phyloP scores from a whole-genome alignment of 2,888 invertebrate genomes.

The Leucoptera coffeella region DNA sequence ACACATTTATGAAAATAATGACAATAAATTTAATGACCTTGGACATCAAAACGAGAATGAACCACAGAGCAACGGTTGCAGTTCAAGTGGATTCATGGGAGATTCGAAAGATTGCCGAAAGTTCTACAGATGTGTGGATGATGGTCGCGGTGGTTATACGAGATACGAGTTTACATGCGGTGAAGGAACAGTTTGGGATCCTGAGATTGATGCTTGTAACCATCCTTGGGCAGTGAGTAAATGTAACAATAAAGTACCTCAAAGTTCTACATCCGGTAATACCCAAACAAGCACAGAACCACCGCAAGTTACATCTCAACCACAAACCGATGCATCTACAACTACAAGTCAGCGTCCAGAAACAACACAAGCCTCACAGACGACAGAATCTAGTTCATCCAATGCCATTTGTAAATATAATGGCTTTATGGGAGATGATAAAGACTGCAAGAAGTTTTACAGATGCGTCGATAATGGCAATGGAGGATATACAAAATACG shows the following conservation, averaged over 20 bases:
- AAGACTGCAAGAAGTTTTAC: constrained; percentile 69
- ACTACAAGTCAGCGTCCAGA: constrained; percentile 6
- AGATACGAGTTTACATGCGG: constrained; percentile 49
- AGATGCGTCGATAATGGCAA: constrained; percentile 63
- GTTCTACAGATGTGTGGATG: constrained; percentile 50
- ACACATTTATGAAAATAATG: too few relatives aligned
- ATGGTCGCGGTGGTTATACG: constrained; percentile 26
- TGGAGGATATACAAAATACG: constrained; percentile 57
- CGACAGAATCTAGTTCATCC: too few relatives aligned
- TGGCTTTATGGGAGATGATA: constrained; percentile 64
- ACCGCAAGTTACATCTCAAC: constrained; percentile 11
- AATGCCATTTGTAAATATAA: constrained; percentile 32
- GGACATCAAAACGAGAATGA: too few relatives aligned
- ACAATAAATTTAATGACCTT: too few relatives aligned
- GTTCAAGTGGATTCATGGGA: constrained; percentile 56
- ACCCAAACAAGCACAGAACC: too few relatives aligned
- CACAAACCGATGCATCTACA: constrained; percentile 8
- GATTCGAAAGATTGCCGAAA: constrained; percentile 47
- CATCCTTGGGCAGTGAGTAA: constrained; percentile 27
- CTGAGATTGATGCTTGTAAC: constrained; percentile 48
- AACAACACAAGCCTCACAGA: too few relatives aligned
- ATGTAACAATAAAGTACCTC: constrained; percentile 5
- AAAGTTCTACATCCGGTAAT: constrained; percentile 7
- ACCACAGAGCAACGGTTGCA: too few relatives aligned
- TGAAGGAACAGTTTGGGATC: constrained; percentile 53